A percentile compares a stretch with the other conserved stretches of the same genome.
phyloP scores from a whole-genome alignment of 2,888 invertebrate species.

The Synergus laeviventris region DNA sequence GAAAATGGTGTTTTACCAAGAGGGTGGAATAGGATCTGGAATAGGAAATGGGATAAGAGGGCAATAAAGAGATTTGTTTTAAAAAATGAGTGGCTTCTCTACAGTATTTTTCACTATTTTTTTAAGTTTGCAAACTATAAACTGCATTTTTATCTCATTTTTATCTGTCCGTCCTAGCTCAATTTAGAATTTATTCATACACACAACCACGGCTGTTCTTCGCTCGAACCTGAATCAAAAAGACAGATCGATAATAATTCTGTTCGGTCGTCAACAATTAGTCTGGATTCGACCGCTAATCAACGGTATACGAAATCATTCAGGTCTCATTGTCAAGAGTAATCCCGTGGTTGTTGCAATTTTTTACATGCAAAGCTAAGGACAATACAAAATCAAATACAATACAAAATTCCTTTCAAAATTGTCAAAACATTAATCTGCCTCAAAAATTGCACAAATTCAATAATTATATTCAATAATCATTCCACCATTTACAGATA shows the following conservation, averaged over 20 bases:
- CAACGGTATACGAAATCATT: conserved; percentile 55
- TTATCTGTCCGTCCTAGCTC: background rate
- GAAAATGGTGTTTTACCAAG: conserved; percentile 26
- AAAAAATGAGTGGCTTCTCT: no score
- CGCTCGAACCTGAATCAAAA: conserved; percentile 5
- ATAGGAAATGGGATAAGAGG: background rate
- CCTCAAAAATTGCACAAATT: no score
- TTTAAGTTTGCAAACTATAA: no score
- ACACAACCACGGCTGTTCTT: background rate
- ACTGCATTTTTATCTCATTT: no score
- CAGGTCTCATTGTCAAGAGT: conserved; percentile 15
- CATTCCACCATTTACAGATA: no score
- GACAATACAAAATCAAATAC: background rate
- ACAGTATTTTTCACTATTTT: no score
- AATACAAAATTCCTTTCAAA: background rate
- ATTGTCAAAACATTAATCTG: background rate
- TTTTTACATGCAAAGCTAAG: background rate
- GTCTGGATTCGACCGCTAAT: conserved; percentile 69
- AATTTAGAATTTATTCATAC: conserved; percentile 23
- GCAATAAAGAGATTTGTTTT: background rate
- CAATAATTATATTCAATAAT: no score
- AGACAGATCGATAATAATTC: conserved; percentile 62
- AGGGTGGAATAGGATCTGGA: background rate
- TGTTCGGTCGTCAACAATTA: conserved; percentile 68
- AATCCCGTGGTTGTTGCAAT: background rate